Percentiles rank a stretch among this genome's conserved stretches.
Evolutionary conservation across 2,888 invertebrate genomes (phyloP).

Genomic region (Altica lythri): DNA sequence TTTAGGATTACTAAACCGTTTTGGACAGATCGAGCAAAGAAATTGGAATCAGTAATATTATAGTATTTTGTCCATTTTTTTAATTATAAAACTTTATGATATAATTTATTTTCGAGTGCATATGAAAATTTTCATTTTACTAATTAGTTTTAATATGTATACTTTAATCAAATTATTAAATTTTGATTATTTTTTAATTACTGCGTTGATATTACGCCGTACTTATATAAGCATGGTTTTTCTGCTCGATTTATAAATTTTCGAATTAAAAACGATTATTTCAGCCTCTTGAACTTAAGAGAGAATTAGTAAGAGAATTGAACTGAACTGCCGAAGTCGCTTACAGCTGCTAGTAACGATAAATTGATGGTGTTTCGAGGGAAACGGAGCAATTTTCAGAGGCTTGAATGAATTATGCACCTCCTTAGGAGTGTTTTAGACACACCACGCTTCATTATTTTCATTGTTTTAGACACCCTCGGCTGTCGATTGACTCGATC

Average conservation of each 20-base stretch:
- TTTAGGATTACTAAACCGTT: no score
- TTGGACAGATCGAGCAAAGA: no score
- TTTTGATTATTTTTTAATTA: no score
- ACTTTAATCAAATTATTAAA: no score
- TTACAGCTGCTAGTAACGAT: slow-evolving; percentile 42
- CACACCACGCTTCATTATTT: slow-evolving; percentile 25
- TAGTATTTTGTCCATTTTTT: no score
- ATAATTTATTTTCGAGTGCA: no score
- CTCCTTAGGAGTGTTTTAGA: slow-evolving; percentile 27
- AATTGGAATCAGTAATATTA: no score
- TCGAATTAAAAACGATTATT: slow-evolving; percentile 37
- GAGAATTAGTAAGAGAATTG: slow-evolving; percentile 35
- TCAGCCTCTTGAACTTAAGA: slow-evolving; percentile 32
- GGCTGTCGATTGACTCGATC: slow-evolving; percentile 10
- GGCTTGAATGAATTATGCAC: slow-evolving; percentile 39
- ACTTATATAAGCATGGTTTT: no score
- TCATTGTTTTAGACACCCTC: slow-evolving; percentile 26
- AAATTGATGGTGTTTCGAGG: slow-evolving; percentile 45
- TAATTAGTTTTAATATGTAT: no score
- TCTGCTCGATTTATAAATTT: slow-evolving; percentile 24
- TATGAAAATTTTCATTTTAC: no score
- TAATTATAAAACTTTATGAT: no score
- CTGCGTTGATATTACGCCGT: no score
- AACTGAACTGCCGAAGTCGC: slow-evolving; percentile 29
- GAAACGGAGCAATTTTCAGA: slow-evolving; percentile 46